Evolutionary conservation across 2,888 invertebrate species (phyloP), one percentile per base, ranked within the genome.

Genomic region (Hyalella azteca): DNA sequence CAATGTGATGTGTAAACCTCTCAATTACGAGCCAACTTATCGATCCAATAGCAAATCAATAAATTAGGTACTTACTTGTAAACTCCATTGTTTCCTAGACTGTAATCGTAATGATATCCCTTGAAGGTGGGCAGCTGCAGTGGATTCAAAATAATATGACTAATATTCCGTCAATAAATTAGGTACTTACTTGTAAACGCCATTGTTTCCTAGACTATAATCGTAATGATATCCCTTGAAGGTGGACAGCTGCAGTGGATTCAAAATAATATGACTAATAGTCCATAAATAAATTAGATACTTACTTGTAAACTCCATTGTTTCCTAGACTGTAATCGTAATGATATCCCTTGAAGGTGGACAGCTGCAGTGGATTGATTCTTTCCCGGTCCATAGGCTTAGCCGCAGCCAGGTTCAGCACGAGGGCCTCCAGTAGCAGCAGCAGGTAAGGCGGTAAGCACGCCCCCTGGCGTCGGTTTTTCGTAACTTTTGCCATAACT

Each of bases 281-380:
- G 19, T 13, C n/a, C n/a, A n/a, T n/a, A n/a, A n/a, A n/a, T n/a
- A n/a, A n/a, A n/a, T n/a, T n/a, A n/a, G 11, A 22, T 26, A 78
- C 80, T 78, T 41, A 81, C 81, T 73, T 76, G 78, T 78, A 73
- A 54, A 73, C 73, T 22, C 81, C 81, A 26, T 77, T 59, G 3
- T 78, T 76, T 5, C 79, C 77, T 40, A 79, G 39, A 54, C 66
- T 59, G 78, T 78, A 49, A 40, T 45, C 77, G 22, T 75, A 78
- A n/a, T 50, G 59, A 39, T 81, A 81, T 3, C 81, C 81, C 32
- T 73, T 73, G 60, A 78, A 81, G 77, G 79, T 78, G 29, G 81
- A 81, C 40, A 81, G 77, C 19, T 79, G 79, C 0, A 78, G 75
- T 7, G 79, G 78, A 13, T 48, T 59, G 9, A 73, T 49, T 36